Evolutionary conservation across 2,113 vertebrate genomes (phyloP).

Genomic region (Alethe diademata): DNA sequence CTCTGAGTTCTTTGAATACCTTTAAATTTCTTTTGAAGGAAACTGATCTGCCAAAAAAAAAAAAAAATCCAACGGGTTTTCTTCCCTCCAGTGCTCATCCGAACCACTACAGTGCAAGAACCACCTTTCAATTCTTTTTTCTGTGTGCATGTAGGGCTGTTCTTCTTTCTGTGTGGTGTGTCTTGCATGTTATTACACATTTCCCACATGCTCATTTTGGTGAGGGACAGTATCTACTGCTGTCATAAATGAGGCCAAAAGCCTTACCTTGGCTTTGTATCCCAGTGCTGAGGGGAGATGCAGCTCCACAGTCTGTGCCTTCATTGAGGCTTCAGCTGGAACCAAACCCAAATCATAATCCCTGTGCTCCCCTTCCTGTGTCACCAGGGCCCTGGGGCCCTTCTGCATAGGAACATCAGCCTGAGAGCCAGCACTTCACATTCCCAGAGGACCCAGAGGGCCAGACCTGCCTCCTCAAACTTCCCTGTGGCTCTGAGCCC

Average conservation of each 20-base stretch:
- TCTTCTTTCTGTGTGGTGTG: neutral
- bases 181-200: neutral
- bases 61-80: neutral
- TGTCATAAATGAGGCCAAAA: neutral
- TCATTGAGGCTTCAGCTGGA: neutral
- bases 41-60: neutral
- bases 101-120: neutral
- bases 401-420: neutral
- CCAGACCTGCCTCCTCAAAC: neutral
- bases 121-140: neutral
- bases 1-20: neutral
- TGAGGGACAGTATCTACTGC: neutral
- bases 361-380: neutral
- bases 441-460: neutral
- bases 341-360: fast-evolving
- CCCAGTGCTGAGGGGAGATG: neutral
- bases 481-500: neutral
- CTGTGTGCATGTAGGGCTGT: fast-evolving
- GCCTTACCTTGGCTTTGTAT: neutral
- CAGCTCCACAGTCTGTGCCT: neutral
- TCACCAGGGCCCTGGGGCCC: too few species aligned
- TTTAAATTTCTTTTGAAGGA: neutral
- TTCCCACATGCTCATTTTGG: neutral
- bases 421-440: neutral
- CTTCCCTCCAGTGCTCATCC: neutral